Conservation (phyloP, 2,797 vertebrate species). For the Liasis olivaceus region DNA sequence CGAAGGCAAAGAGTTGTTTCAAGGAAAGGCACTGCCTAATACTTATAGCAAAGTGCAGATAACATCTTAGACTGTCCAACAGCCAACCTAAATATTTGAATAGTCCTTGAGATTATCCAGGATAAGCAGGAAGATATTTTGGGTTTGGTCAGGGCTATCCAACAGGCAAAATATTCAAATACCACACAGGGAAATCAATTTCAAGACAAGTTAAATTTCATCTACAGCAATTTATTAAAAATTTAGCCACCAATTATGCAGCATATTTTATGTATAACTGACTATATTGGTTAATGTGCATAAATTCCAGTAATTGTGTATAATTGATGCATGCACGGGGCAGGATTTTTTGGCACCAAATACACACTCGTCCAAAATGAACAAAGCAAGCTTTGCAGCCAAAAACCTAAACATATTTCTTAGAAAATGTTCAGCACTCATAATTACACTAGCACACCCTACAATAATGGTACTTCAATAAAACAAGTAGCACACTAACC, state of each 20-base stretch:
- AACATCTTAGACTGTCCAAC: not conserved
- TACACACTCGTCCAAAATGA: not conserved
- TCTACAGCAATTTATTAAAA: conserved; percentile 28
- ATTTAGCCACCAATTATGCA: conserved; percentile 17
- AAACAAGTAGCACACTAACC: not conserved
- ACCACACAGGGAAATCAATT: conserved; percentile 20
- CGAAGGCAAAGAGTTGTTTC: conserved; percentile 21
- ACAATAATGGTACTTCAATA: not conserved
- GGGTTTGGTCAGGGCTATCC: conserved; percentile 3
- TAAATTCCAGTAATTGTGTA: not conserved
- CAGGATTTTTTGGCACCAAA: not conserved
- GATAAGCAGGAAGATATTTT: not conserved
- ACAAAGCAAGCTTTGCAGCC: not conserved
- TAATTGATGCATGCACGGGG: not conserved
- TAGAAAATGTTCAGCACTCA: not conserved
- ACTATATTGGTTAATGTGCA: not conserved
- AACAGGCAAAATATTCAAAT: conserved; percentile 1
- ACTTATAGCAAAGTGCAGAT: conserved; percentile 36
- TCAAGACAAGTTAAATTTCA: conserved; percentile 36
- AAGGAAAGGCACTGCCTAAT: not conserved
- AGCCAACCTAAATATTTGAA: conserved; percentile 7
- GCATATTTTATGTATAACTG: not conserved
- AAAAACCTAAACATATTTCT: not conserved
- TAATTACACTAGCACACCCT: not conserved
- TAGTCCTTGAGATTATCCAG: not conserved